Evolutionary conservation across 2,113 vertebrate genomes (phyloP).

Genomic region (Eurypyga helias): DNA sequence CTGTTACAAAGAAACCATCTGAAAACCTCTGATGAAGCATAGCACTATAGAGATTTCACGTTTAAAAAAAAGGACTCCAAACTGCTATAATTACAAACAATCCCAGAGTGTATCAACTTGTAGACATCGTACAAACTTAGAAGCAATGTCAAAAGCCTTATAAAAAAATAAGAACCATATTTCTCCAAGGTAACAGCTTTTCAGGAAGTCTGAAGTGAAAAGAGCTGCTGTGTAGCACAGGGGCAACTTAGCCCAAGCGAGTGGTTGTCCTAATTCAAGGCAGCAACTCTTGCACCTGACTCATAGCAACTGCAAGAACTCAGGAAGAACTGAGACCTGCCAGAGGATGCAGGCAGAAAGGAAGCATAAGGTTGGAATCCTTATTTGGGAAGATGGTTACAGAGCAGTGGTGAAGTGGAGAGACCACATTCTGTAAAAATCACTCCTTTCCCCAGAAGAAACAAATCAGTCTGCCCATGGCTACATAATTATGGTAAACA

Average conservation of each 20-base stretch:
- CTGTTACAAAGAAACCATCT: neutral
- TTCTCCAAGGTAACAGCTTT: neutral
- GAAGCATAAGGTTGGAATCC: neutral
- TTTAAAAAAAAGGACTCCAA: neutral
- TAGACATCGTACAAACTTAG: neutral
- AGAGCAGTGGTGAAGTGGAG: neutral
- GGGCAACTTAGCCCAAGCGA: neutral
- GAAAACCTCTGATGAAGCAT: neutral
- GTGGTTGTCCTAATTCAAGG: neutral
- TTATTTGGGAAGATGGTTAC: neutral
- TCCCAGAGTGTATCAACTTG: neutral
- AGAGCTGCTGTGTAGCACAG: neutral
- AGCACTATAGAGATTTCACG: neutral
- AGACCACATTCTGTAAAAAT: neutral
- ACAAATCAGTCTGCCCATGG: neutral
- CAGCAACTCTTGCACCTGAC: neutral
- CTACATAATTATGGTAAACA: neutral
- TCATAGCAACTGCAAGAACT: neutral
- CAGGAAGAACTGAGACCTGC: neutral
- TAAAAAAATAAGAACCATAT: neutral
- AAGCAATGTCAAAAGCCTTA: neutral
- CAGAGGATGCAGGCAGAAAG: neutral
- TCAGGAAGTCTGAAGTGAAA: neutral
- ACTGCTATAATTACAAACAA: neutral
- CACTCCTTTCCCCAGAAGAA: neutral